Conservation (phyloP, 2,797 vertebrate genomes). For the Pteropus rufus region DNA sequence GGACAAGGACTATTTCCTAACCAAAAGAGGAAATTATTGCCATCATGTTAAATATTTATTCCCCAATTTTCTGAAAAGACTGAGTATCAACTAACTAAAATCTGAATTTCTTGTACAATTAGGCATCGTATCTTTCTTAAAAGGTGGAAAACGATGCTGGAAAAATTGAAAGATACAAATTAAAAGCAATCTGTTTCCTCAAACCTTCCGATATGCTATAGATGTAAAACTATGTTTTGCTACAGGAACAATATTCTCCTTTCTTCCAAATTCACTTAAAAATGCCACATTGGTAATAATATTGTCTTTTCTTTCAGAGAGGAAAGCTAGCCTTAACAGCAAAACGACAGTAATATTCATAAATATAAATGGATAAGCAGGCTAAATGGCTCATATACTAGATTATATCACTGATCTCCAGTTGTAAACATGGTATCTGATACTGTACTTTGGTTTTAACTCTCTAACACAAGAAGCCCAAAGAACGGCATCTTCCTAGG, state of each 20-base stretch:
- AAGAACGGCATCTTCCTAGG: background rate
- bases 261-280: slow-evolving; percentile 12
- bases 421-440: background rate
- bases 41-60: background rate
- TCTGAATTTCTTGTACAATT: background rate
- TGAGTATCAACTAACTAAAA: background rate
- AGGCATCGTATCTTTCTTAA: background rate
- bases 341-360: background rate
- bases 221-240: background rate
- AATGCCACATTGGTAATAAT: background rate
- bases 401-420: background rate
- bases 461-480: background rate
- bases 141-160: background rate
- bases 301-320: background rate
- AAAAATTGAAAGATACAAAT: background rate
- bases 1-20: background rate
- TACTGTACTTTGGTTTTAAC: background rate
- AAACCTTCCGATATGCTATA: background rate
- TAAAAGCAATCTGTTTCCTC: background rate
- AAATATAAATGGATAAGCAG: background rate
- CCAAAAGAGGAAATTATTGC: slow-evolving; percentile 1
- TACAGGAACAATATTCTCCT: background rate
- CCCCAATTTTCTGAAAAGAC: slow-evolving; percentile 41
- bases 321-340: background rate
- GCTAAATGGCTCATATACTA: background rate